phyloP scores from a whole-genome alignment of 2,113 vertebrate genomes.

The Nothoprocta perdicaria region DNA sequence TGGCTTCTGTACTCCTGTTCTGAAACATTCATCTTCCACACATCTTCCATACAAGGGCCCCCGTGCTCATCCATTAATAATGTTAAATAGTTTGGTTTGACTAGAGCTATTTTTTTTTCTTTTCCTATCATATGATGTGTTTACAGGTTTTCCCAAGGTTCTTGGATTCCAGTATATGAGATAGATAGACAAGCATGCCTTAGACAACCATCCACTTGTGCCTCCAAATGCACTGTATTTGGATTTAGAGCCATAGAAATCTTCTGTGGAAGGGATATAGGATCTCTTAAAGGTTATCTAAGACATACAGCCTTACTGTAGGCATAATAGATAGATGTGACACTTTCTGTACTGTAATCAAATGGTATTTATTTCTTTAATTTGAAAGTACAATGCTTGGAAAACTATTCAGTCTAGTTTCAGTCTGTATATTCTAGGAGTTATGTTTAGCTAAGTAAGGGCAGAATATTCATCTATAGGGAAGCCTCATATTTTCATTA shows the following conservation, averaged over 20 bases:
- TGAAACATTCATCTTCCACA: not conserved
- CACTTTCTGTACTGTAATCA: not conserved
- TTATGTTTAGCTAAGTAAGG: not conserved
- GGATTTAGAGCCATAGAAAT: not conserved
- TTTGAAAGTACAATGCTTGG: not conserved
- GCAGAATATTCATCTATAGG: not conserved
- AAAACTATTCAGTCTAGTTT: not conserved
- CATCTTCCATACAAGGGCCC: too few relatives aligned
- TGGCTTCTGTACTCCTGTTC: not conserved
- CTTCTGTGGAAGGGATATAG: not conserved
- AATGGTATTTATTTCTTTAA: not conserved
- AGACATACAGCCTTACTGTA: not conserved
- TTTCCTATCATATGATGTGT: not conserved
- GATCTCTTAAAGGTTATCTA: not conserved
- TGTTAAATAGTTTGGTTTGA: slow-evolving; percentile 29
- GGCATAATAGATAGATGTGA: not conserved
- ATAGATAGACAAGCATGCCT: not conserved
- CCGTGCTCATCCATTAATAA: not conserved
- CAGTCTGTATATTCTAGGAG: not conserved
- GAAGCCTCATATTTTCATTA: accelerated
- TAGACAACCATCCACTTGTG: not conserved
- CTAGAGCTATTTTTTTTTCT: not conserved
- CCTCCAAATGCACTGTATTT: too few relatives aligned
- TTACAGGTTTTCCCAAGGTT: not conserved
- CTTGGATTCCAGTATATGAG: not conserved